Evolutionary conservation across 2,113 vertebrate genomes (phyloP).

Genomic region (Scolopax mira): DNA sequence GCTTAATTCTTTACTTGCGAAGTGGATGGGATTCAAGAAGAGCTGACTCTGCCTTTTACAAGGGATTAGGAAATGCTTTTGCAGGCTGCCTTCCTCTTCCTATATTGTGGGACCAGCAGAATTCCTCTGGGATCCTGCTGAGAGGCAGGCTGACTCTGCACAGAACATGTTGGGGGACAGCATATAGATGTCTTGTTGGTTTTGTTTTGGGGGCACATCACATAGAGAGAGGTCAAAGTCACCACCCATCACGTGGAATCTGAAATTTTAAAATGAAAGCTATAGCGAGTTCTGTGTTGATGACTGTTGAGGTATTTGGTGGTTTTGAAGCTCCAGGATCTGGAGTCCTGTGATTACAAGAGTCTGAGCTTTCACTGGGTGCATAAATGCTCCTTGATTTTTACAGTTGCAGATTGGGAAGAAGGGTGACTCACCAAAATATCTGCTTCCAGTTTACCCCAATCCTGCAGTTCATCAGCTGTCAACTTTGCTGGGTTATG

Average conservation of each 20-base stretch:
- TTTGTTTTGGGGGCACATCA: background rate
- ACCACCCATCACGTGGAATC: background rate
- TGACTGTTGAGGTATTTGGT: background rate
- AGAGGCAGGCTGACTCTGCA: background rate
- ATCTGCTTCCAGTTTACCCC: background rate
- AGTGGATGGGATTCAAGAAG: constrained; percentile 8
- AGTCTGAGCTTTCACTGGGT: background rate
- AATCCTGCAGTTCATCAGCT: background rate
- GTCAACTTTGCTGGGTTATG: background rate
- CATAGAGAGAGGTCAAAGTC: background rate
- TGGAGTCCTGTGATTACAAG: background rate
- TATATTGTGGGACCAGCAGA: background rate
- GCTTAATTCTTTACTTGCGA: background rate
- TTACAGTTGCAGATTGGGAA: background rate
- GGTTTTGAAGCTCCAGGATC: background rate
- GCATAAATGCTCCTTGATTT: background rate
- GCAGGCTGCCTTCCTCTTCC: constrained; percentile 29
- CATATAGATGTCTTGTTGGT: fast-evolving
- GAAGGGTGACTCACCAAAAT: background rate
- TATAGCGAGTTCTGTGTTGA: background rate
- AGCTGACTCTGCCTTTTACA: constrained; percentile 52
- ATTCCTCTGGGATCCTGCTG: background rate
- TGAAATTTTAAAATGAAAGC: background rate
- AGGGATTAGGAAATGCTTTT: constrained; percentile 37
- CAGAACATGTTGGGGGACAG: background rate